Evolutionary conservation across 2,797 vertebrate species (phyloP), one percentile per base, ranked within the genome.

Genomic region (Poecilia velifera): DNA sequence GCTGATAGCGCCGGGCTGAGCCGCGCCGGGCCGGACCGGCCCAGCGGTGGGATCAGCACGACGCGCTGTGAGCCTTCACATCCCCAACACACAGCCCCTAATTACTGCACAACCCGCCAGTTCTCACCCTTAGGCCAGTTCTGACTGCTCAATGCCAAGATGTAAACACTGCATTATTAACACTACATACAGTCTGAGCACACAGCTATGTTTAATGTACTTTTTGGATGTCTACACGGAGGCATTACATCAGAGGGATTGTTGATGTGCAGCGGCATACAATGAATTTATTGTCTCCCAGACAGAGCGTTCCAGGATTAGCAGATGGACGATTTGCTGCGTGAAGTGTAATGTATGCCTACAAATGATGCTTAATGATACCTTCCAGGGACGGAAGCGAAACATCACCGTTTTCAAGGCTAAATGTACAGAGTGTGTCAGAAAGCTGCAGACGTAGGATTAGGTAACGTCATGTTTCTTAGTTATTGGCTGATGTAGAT

Each of bases 161-260:
- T 91, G 92, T 93, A 93, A 94, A 93, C 92, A 92, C 91, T 93
- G 91, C 91, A 92, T 93, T 94, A 94, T 93, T 93, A 94, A 93
- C 91, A 87, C 87, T 76, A 86, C 86, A 89, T 85, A 91, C 90
- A 90, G 90, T 75, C 82, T 86, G 85, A 68, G 79, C 83, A 82
- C 86, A 77, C 76, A 34, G 77, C 85, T 28, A 43, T 70, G 86
- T 86, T 64, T 89, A 84, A 86, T 86, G 79, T 57, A 80, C 90
- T 77, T 85, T 0, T 72, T 71, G 87, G 74, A 86, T 87, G 87
- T 90, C 87, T 85, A 76, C 90, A 88, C 43, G 20, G 76, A 80
- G 83, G 81, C 83, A 82, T 85, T 87, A 59, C 81, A 86, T 83
- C 70, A 80, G 81, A 51, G 77, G 51, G 77, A 79, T 85, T 80